Base-by-base conservation (phyloP, 2,888 invertebrate species). In the Chromoteleia sp. region DNA sequence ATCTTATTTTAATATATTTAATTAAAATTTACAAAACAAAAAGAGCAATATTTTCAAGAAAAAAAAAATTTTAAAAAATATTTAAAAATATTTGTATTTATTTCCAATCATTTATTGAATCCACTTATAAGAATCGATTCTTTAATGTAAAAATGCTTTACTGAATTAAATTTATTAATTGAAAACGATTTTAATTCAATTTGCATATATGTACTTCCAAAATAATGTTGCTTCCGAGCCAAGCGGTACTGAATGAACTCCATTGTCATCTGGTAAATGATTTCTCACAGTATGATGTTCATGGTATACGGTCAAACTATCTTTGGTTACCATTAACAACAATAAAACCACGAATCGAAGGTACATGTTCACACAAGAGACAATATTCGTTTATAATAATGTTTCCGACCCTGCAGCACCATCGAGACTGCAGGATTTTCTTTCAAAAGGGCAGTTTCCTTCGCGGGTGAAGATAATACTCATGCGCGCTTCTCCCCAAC, bases 191-290 rank as follows among this genome's bases (percentile, higher is more conserved):
- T 25, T 25, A 39, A 39, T 39, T 6, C 10, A 14, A 25, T 12
- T n/a, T 50, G 1, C 15, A 19, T n/a, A 56, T 10, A 36, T 56
- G 25, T 84, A 91, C 91, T 89, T 91, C 91, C 91, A 91, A 81
- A 90, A 85, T 52, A 91, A 87, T 15, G 85, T 89, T 3, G 88
- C 88, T 75, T 88, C 90, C 8, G 91, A 90, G 10, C 91, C 90
- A 5, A 91, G 87, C 0, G 91, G 91, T 25, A 91, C 79, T 1
- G 88, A 85, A 67, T 91, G 91, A 5, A 91, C 85, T 1, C 82
- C 67, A 48, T 41, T 25, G 14, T 81, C 29, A 52, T 74, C 70
- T 21, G 36, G 61, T n/a, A 58, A 10, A 36, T 36, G 58, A 75
- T 59, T 79, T 21, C 39, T 43, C 15, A 6, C 30, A 8, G 39